Base-by-base conservation (phyloP, 2,113 vertebrate species). In the Sylvietta virens region DNA sequence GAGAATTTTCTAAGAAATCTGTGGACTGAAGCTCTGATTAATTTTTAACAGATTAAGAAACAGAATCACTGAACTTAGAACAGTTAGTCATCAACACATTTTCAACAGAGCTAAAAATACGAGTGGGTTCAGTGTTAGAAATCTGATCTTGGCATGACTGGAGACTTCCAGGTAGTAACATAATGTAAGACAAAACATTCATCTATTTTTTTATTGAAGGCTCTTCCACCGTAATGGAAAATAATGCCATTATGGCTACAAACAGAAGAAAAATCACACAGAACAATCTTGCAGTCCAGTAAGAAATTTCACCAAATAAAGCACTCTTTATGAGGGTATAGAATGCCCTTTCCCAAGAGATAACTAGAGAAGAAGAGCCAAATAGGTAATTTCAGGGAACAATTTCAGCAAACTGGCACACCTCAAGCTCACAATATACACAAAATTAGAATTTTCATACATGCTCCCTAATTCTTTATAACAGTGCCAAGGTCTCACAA, bases 261-360 rank as follows among this genome's bases (percentile, higher is more conserved):
- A 86, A 23, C 2, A 42, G 26, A 80, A 83, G 31, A 62, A 91
- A 62, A 83, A 39, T 31, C 15, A 39, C 42, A 50, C 1, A 3
- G 9, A 70, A 65, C 13, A 30, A 4, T 70, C 5, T 26, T 48
- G 13, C 7, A 39, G 12, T 42, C 18, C 70, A 48, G 61, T 42
- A 80, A 77, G 7, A 67, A 67, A 56, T 53, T 83, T 67, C 24
- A 61, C 2, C 3, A 14, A 58, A 80, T 53, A 33, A 27, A 22
- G 0, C 20, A 56, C 19, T 53, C 8, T 7, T 65, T 86, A 28
- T 14, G 4, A 5, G 4, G 6, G 0, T 51, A 51, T 18, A 56
- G 15, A 9, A 13, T 50, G 6, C 6, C 13, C 5, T 70, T 83
- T 81, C 6, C 18, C 27, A 50, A 67, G 28, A 14, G 23, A 6